Conservation (phyloP, 1,140 invertebrate genomes). For the Diorhabda carinulata region DNA sequence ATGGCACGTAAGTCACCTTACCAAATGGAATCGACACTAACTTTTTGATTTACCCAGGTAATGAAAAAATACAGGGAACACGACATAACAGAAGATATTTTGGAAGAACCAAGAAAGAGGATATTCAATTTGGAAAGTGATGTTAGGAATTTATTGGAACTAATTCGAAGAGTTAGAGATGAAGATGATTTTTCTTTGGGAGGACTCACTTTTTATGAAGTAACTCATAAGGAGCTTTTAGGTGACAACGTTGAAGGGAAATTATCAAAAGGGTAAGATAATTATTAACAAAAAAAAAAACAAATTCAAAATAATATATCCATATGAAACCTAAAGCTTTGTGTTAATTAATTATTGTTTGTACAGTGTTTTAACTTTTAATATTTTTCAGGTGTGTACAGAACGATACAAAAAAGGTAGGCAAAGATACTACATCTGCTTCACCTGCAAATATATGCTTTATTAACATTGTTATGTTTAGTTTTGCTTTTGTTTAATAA, state of each 20-base stretch:
- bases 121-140: constrained; percentile 38
- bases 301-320: no score
- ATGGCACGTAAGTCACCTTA: no score
- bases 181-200: constrained; percentile 32
- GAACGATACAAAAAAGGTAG: constrained; percentile 6
- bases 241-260: constrained; percentile 9
- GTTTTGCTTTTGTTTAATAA: no score
- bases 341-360: no score
- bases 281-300: no score
- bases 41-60: constrained; percentile 34
- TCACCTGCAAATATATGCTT: constrained; percentile 1
- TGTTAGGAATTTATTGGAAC: constrained; percentile 37
- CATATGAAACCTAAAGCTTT: no score
- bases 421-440: not conserved
- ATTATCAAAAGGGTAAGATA: not conserved
- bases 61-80: constrained; percentile 41
- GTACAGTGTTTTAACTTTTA: not conserved
- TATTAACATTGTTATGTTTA: not conserved
- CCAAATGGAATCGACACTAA: not conserved
- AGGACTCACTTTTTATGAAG: constrained; percentile 37
- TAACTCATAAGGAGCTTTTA: constrained; percentile 31
- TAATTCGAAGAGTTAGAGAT: constrained; percentile 35
- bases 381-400: constrained; percentile 12
- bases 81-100: constrained; percentile 33
- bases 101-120: constrained; percentile 36